Conservation (phyloP, 2,888 invertebrate species). For the Agrypnus murinus region DNA sequence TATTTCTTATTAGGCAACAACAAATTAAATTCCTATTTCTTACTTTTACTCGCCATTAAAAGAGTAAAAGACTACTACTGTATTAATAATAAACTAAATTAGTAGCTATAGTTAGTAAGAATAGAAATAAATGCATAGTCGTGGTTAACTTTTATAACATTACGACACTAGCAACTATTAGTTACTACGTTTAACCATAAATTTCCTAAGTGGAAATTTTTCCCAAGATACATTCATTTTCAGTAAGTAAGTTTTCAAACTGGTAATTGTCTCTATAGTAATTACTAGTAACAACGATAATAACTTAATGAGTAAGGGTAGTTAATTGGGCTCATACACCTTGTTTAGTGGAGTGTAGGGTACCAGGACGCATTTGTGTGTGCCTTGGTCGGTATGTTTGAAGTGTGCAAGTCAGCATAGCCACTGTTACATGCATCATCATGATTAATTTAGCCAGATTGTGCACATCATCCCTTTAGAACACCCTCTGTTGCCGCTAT, state of each 20-base stretch:
- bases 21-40: too few species aligned
- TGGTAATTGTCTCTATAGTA: slow-evolving; percentile 29
- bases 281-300: slow-evolving; percentile 53
- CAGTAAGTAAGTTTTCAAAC: slow-evolving; percentile 1
- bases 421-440: slow-evolving; percentile 65
- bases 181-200: not conserved
- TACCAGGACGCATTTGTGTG: slow-evolving; percentile 50
- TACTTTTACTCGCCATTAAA: slow-evolving; percentile 9
- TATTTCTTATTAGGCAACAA: too few species aligned
- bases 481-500: slow-evolving; percentile 47
- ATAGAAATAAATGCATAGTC: slow-evolving; percentile 12
- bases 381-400: slow-evolving; percentile 58
- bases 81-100: slow-evolving; percentile 19
- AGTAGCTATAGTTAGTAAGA: slow-evolving; percentile 4
- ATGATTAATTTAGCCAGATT: slow-evolving; percentile 65
- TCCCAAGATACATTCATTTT: not conserved
- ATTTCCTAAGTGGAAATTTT: not conserved
- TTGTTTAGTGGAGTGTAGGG: slow-evolving; percentile 60
- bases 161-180: not conserved
- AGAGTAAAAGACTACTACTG: too few species aligned
- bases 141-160: slow-evolving; percentile 10
- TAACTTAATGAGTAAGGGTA: slow-evolving; percentile 56
- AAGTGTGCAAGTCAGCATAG: slow-evolving; percentile 58
- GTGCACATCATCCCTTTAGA: slow-evolving; percentile 57
- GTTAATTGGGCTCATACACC: slow-evolving; percentile 60